Conservation (phyloP, 2,888 invertebrate species). For the Amiota mariae region DNA sequence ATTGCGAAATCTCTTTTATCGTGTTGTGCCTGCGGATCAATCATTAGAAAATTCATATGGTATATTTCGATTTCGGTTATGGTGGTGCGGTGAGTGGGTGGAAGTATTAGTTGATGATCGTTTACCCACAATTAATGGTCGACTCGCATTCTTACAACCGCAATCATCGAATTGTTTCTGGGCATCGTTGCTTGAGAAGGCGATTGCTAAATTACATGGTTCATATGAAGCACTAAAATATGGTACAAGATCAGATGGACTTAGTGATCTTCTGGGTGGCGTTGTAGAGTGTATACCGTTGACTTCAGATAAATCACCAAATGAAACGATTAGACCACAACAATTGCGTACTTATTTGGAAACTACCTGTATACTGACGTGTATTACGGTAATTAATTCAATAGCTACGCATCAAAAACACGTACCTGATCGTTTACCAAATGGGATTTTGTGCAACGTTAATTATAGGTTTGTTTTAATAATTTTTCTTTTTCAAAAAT, state of each 20-base stretch:
- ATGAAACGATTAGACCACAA: constrained; percentile 78
- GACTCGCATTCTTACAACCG: constrained; percentile 89
- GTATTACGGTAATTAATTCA: constrained; percentile 75
- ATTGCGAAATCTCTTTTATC: constrained; percentile 89
- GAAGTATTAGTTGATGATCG: constrained; percentile 92
- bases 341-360: constrained; percentile 82
- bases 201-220: constrained; percentile 95
- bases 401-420: constrained; percentile 75
- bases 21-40: constrained; percentile 93
- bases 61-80: constrained; percentile 89
- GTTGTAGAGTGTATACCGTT: constrained; percentile 88
- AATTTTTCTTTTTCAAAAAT: background rate
- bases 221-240: constrained; percentile 95
- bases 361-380: constrained; percentile 89
- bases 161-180: constrained; percentile 88
- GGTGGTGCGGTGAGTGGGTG: constrained; percentile 96
- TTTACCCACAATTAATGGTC: constrained; percentile 89
- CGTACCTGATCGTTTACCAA: constrained; percentile 78
- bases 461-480: constrained; percentile 77
- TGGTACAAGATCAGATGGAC: constrained; percentile 89
- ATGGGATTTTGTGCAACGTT: constrained; percentile 83
- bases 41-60: constrained; percentile 83
- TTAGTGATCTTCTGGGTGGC: constrained; percentile 91
- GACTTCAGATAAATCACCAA: constrained; percentile 76
- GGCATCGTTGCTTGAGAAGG: constrained; percentile 92